Evolutionary conservation across 1,140 invertebrate genomes (phyloP).

Genomic region (Papilio dardanus): DNA sequence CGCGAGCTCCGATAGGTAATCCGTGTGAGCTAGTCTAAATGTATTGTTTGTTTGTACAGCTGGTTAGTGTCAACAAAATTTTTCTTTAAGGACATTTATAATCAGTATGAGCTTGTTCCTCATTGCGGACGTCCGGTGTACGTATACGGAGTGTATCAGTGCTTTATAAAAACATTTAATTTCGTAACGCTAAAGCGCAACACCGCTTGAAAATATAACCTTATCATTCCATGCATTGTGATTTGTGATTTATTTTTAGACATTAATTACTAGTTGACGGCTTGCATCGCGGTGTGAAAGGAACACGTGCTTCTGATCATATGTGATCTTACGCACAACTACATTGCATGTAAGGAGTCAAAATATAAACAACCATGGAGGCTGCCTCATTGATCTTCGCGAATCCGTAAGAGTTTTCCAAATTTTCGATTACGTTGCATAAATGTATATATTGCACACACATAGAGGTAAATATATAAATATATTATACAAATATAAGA

Average conservation of each 20-base stretch:
- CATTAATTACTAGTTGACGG: constrained; percentile 74
- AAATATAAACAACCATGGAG: constrained; percentile 59
- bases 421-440: constrained; percentile 51
- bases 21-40: constrained; percentile 65
- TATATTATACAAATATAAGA: neutral
- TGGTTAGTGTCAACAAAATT: constrained; percentile 71
- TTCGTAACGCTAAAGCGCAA: constrained; percentile 38
- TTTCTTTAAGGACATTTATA: constrained; percentile 52
- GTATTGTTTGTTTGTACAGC: constrained; percentile 75
- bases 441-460: constrained; percentile 40
- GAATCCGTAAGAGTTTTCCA: constrained; percentile 65
- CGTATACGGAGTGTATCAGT: constrained; percentile 56
- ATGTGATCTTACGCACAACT: constrained; percentile 43
- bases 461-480: neutral
- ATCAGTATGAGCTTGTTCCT: constrained; percentile 61
- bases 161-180: constrained; percentile 39
- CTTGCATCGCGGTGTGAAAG: constrained; percentile 57
- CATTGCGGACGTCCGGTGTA: constrained; percentile 48
- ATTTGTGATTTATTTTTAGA: constrained; percentile 80
- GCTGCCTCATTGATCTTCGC: constrained; percentile 60
- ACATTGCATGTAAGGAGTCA: constrained; percentile 49
- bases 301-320: constrained; percentile 63
- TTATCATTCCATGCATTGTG: constrained; percentile 68
- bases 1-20: constrained; percentile 92
- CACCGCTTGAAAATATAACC: constrained; percentile 67